Evolutionary conservation across 2,113 vertebrate genomes (phyloP), one percentile per base, ranked within the genome.

Genomic region (Solea senegalensis): DNA sequence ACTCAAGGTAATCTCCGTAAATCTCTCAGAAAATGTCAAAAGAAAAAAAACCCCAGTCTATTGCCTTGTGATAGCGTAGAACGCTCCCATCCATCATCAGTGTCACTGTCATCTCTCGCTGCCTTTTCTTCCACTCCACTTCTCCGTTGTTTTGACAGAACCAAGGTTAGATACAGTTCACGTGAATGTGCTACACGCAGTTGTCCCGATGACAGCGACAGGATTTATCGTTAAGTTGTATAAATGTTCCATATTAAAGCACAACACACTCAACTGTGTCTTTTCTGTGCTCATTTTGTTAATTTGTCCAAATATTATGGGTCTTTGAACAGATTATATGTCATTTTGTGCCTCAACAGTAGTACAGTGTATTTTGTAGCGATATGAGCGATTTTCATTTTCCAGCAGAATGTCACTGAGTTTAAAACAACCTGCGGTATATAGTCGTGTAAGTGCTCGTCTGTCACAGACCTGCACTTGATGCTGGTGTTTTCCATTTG

Each of bases 11-110:
- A 73, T 71, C 80, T 66, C 50, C 7, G 10, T 52, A 72, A 65
- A 66, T 60, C 58, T 12, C 43, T 39, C n/a, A 51, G 67, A 45
- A 65, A 72, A 78, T 76, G 62, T 69, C 74, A 76, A 34, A 34
- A 34, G 5, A 34, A 34, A 6, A 6, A 78, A 78, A 78, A 78
- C 76, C 73, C 61, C 69, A n/a, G 26, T 56, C 53, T 56, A 69
- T 78, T 74, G 62, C 43, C 54, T 53, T 72, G 69, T 46, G 4
- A 34, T 15, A 61, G 41, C 16, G 70, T 59, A n/a, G 64, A 69
- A 70, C 72, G 59, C 60, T 63, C 58, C 86, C 64, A 73, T 84
- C 54, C 50, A 49, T 82, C 76, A 75, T 34, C 4, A 51, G 39
- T 54, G 61, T 53, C 65, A 70, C 70, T 73, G 76, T 43, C 41